These are phyloP conservation scores for Actinernus sp. DNA, from an alignment of 92 coral and sea anemone species.

Conservation along the genomic window DNA sequence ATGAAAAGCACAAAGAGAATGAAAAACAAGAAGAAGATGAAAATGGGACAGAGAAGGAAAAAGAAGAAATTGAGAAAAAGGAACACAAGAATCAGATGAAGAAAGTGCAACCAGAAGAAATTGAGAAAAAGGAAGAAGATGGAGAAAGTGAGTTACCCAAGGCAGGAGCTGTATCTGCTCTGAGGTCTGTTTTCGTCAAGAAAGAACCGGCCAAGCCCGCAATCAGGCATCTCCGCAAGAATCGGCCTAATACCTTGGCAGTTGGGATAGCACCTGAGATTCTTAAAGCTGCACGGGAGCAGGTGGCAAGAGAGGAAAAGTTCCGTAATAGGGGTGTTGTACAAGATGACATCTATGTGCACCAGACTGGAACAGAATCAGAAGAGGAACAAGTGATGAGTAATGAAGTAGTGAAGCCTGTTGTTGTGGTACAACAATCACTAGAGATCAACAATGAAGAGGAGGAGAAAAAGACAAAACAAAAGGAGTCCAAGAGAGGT, in stretches of 20 bases:
- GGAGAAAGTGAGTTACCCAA: conserved; percentile 36
- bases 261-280: conserved; percentile 75
- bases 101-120: neutral
- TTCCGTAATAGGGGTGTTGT: conserved; percentile 22
- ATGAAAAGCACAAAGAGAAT: no score
- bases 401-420: no score
- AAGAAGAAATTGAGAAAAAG: no score
- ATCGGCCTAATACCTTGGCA: conserved; percentile 77
- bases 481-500: conserved; percentile 32
- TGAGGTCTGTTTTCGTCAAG: conserved; percentile 35
- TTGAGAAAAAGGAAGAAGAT: neutral
- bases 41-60: no score
- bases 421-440: neutral
- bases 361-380: conserved; percentile 9
- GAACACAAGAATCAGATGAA: neutral
- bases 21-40: no score
- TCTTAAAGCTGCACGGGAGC: conserved; percentile 49
- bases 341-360: conserved; percentile 35
- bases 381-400: no score
- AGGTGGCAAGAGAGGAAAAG: conserved; percentile 39
- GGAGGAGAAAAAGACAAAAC: conserved; percentile 17
- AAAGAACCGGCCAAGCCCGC: conserved; percentile 29
- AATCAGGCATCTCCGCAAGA: conserved; percentile 29
- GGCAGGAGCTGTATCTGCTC: conserved; percentile 54
- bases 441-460: neutral